Evolutionary conservation across 2,113 vertebrate genomes (phyloP).

Genomic region (Uropsilus gracilis): DNA sequence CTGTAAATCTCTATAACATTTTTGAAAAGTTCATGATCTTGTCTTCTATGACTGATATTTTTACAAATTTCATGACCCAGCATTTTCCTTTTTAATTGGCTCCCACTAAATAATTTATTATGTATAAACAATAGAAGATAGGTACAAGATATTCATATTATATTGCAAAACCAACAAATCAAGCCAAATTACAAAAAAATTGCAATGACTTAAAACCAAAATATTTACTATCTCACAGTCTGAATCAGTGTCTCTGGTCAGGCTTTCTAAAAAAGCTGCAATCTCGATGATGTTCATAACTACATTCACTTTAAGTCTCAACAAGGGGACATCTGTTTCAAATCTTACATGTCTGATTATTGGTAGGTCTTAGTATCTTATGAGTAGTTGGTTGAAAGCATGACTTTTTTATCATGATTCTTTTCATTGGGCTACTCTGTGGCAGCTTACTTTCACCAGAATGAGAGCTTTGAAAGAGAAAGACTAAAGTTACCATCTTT

Average conservation of each 20-base stretch:
- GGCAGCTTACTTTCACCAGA: not conserved
- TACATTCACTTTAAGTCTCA: not conserved
- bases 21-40: not conserved
- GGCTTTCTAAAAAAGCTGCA: accelerated
- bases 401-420: not conserved
- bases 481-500: not conserved
- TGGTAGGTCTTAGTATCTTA: not conserved
- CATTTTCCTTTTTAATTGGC: not conserved
- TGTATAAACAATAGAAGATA: not conserved
- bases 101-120: not conserved
- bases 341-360: not conserved
- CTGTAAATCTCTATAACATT: not conserved
- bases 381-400: not conserved
- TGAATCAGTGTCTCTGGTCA: not conserved
- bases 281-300: not conserved
- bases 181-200: not conserved
- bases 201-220: not conserved
- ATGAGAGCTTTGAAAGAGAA: not conserved
- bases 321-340: not conserved
- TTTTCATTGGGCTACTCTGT: not conserved
- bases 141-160: not conserved
- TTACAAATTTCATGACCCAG: not conserved
- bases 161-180: not conserved
- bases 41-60: not conserved
- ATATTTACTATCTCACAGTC: not conserved